These are phyloP conservation scores for Pagrus major DNA, from an alignment of 2,113 vertebrate genomes.

Conservation along the genomic window DNA sequence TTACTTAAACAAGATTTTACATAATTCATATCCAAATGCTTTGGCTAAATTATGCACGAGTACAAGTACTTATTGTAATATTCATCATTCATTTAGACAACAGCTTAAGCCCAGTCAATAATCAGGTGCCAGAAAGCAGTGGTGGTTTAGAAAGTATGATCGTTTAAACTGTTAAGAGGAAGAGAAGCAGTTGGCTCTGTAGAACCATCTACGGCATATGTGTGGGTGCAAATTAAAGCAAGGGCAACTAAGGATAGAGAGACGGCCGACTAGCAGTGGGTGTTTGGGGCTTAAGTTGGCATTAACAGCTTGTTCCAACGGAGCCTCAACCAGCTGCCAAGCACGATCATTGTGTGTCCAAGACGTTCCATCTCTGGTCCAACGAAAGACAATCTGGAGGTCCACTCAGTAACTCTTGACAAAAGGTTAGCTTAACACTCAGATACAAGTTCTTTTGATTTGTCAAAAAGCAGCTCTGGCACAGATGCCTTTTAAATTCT, in stretches of 20 bases:
- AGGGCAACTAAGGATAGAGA: not conserved
- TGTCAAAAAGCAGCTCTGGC: too few relatives aligned
- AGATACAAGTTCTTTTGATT: not conserved
- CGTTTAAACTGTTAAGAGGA: not conserved
- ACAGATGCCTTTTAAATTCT: not conserved
- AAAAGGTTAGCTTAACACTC: not conserved
- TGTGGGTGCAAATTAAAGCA: constrained; percentile 5
- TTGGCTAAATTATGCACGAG: not conserved
- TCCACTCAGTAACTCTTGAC: not conserved
- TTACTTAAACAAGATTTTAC: not conserved
- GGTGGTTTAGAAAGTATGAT: not conserved
- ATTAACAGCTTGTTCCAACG: not conserved
- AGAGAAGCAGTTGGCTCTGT: not conserved
- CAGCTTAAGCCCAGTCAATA: constrained; percentile 10
- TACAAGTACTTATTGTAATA: constrained; percentile 1
- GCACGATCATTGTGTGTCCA: not conserved
- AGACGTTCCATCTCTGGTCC: not conserved
- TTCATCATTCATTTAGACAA: constrained; percentile 5
- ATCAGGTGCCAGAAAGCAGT: not conserved
- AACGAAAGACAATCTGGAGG: not conserved
- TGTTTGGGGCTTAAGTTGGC: not conserved
- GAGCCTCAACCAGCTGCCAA: not conserved
- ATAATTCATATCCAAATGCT: constrained; percentile 17
- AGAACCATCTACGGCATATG: not conserved
- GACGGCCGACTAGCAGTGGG: too few relatives aligned